Percentiles rank a stretch among this genome's conserved stretches.
These are phyloP conservation scores for Brotula barbata DNA, from an alignment of 2,797 vertebrate species.

Conservation along the genomic window DNA sequence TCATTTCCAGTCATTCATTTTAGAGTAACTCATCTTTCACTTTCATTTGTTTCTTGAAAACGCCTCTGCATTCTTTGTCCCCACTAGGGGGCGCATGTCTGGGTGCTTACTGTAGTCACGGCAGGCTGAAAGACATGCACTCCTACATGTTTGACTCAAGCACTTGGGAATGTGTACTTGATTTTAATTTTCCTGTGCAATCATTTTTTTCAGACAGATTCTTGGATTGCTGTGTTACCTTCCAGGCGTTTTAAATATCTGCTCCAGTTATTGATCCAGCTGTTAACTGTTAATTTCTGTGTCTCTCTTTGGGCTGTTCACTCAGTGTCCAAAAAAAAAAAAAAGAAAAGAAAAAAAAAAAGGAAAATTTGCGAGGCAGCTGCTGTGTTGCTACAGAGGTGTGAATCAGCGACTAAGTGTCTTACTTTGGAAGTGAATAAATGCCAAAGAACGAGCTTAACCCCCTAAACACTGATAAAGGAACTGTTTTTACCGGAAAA, in stretches of 20 bases:
- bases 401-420: too few species aligned
- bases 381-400: too few species aligned
- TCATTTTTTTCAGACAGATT: slow-evolving; percentile 4
- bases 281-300: too few species aligned
- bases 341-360: too few species aligned
- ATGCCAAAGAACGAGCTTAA: too few species aligned
- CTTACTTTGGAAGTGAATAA: too few species aligned
- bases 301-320: too few species aligned
- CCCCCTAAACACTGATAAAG: too few species aligned
- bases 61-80: slow-evolving; percentile 18
- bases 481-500: too few species aligned
- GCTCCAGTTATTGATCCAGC: not conserved
- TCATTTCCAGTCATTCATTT: slow-evolving; percentile 19
- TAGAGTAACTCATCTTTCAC: slow-evolving; percentile 3
- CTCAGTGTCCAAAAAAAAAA: too few species aligned
- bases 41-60: too few species aligned
- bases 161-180: not conserved
- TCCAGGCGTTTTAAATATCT: not conserved
- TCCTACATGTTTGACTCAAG: not conserved
- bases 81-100: slow-evolving; percentile 50
- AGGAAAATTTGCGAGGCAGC: too few species aligned
- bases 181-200: slow-evolving; percentile 2
- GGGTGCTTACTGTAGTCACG: not conserved
- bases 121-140: slow-evolving; percentile 4
- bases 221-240: not conserved